Base-by-base conservation (phyloP, 1,140 invertebrate genomes). In the Drosophila grimshawi region DNA sequence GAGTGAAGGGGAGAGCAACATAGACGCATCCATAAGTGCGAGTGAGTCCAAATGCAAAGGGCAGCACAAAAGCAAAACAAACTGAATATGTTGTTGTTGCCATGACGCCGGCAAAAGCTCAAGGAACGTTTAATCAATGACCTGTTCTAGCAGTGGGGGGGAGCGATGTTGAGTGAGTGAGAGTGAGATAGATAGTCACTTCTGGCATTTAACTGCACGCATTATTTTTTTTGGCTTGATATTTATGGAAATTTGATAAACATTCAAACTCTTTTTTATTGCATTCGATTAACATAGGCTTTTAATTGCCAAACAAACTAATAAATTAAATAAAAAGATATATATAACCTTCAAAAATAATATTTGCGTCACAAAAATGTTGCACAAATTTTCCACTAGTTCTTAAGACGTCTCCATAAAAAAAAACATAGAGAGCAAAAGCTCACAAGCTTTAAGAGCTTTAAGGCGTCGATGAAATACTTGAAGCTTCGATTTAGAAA, bases 211-310 rank as follows among this genome's bases (percentile, higher is more conserved):
- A 70, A 43, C 33, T 41, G 30, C 70, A 63, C 19, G 33, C 62
- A 73, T 70, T 69, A 64, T 1, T 19, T 19, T 19, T 19, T 19
- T 19, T 19, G 29, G 57, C 72, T 76, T 46, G 76, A 61, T 86
- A 79, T 86, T 86, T 82, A 88, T 86, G 79, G 65, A 86, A 78
- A 81, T 81, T 60, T 86, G 81, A 85, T 85, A 85, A 86, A 30
- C 56, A 68, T 66, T 43, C 60, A 71, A 68, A 19, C 35, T 19
- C 19, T 55, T 19, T 62, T 86, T 86, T 75, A 85, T 68, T 56
- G 29, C 60, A 52, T 64, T 63, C 46, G 30, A 76, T 80, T 80
- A 69, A 48, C 62, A 86, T 86, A 41, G 5, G n/a, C 5, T 52
- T 43, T 65, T 80, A 69, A 48, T 55, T 46, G 45, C 33, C 53